phyloP scores from a whole-genome alignment of 2,888 invertebrate species.

The Hemaris fuciformis region DNA sequence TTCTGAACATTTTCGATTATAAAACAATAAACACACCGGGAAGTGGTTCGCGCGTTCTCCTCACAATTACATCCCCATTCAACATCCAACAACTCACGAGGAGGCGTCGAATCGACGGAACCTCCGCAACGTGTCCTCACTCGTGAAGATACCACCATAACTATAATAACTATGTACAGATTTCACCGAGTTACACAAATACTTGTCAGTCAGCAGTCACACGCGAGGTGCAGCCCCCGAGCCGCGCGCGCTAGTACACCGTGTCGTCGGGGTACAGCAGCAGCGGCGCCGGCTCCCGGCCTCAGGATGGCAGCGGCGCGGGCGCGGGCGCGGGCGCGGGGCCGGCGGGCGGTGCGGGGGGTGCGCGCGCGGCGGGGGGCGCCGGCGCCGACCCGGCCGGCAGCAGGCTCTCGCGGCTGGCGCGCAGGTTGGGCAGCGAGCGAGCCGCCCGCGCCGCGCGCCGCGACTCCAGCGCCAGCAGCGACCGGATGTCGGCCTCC shows the following conservation, averaged over 20 bases:
- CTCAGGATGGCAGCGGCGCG: slow-evolving; percentile 56
- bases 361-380: slow-evolving; percentile 7
- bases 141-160: not conserved
- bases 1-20: not conserved
- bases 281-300: slow-evolving; percentile 65
- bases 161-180: not conserved
- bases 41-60: not conserved
- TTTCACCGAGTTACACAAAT: not conserved
- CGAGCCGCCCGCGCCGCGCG: slow-evolving; percentile 73
- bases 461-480: slow-evolving; percentile 75
- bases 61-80: not conserved
- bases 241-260: slow-evolving; percentile 54
- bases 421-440: slow-evolving; percentile 86
- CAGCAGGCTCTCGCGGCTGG: slow-evolving; percentile 69
- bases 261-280: slow-evolving; percentile 69
- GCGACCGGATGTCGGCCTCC: slow-evolving; percentile 67
- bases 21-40: not conserved
- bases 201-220: not conserved
- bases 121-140: not conserved
- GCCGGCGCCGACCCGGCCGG: slow-evolving; percentile 43
- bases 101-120: not conserved
- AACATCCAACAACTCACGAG: not conserved
- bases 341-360: slow-evolving; percentile 24
- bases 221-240: not conserved
- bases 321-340: slow-evolving; percentile 18